These are phyloP conservation scores for Automeris io DNA, from an alignment of 2,888 invertebrate genomes.

Conservation along the genomic window DNA sequence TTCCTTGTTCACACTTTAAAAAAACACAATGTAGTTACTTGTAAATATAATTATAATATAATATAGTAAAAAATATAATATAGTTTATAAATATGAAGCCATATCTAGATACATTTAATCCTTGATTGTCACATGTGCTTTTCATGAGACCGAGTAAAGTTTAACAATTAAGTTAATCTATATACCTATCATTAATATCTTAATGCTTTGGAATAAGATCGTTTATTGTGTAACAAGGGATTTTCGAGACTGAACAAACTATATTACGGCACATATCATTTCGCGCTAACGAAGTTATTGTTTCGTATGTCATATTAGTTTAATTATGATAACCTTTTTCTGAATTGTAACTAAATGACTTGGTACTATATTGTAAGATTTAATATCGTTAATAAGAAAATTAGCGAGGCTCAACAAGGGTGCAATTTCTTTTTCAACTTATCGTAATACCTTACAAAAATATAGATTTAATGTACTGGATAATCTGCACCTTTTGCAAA, in stretches of 20 bases:
- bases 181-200: background rate
- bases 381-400: too few relatives aligned
- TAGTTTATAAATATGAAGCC: too few relatives aligned
- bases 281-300: constrained; percentile 50
- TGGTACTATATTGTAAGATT: too few relatives aligned
- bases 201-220: constrained; percentile 1
- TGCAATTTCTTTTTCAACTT: too few relatives aligned
- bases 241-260: background rate
- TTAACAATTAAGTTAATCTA: background rate
- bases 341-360: too few relatives aligned
- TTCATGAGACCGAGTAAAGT: background rate
- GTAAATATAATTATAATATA: background rate
- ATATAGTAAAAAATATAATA: background rate
- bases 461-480: too few relatives aligned
- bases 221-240: constrained; percentile 7
- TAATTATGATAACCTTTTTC: background rate
- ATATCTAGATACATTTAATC: background rate
- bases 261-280: constrained; percentile 34
- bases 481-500: too few relatives aligned
- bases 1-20: background rate
- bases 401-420: too few relatives aligned
- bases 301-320: constrained; percentile 30
- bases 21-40: background rate
- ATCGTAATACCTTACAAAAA: too few relatives aligned
- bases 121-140: constrained; percentile 11